Base-by-base conservation (phyloP, 2,797 vertebrate species). In the Premnoplex brunnescens region DNA sequence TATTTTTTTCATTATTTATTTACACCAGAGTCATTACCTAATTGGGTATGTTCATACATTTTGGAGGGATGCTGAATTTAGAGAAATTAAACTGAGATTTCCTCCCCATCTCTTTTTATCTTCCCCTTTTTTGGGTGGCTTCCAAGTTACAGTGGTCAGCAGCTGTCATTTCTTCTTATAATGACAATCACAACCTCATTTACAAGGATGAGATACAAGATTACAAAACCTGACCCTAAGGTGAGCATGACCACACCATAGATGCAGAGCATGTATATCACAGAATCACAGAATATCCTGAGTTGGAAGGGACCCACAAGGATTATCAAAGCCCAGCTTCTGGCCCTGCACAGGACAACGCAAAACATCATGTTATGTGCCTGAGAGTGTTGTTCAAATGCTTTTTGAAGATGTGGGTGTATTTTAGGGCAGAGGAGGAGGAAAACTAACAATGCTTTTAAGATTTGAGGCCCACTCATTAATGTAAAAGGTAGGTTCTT, bases 381-480 rank as follows among this genome's bases (percentile, higher is more conserved):
- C 46, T 60, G 34, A 48, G 46, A 67, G 16, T 1, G 0, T 73
- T 85, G 54, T 85, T 67, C 74, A 43, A 73, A 60, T 54, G 41
- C 32, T 73, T 73, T 39, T 73, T 60, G 88, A 60, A 67, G 59
- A 32, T 56, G 85, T 88, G 80, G 76, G 76, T 63, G 73, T 90
- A 37, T 86, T 91, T 78, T 36, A 94, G 36, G 52, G 37, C 41
- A 63, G 15, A 14, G 52, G 28, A 85, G 24, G 23, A 52, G 49
- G 49, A 80, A 92, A 95, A n/a, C n/a, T 88, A 81, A 39, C 12
- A 46, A 52, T 15, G 12, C 15, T 84, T 80, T 68, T 49, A 79
- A 91, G 67, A 82, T 87, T 30, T 93, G 69, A 84, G 79, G 66
- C 83, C 88, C 39, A 69, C 78, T 89, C 81, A 87, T 89, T 77